Conservation (phyloP, 2,113 vertebrate species). For the Dolichotis patagonum region DNA sequence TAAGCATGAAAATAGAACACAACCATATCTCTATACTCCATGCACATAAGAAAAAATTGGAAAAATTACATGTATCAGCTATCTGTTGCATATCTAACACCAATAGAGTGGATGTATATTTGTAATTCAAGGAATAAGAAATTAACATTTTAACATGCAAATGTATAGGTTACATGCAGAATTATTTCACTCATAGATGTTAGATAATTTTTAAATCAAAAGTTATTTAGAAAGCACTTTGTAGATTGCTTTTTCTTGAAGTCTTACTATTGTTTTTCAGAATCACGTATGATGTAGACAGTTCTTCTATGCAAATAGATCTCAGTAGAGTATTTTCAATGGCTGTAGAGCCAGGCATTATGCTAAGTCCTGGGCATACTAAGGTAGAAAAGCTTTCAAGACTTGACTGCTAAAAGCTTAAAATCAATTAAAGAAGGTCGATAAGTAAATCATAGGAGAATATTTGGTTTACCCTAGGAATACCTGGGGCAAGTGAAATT, state of each 20-base stretch:
- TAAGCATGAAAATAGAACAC: slow-evolving; percentile 13
- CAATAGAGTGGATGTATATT: neutral
- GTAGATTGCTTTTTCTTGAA: neutral
- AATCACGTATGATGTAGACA: neutral
- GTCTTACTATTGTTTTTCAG: neutral
- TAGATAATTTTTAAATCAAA: slow-evolving; percentile 36
- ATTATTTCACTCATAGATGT: neutral
- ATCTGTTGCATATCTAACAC: too few species aligned
- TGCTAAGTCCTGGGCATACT: neutral
- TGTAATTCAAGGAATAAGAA: neutral
- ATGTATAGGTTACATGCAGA: neutral
- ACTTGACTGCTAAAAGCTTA: neutral
- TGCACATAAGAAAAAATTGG: neutral
- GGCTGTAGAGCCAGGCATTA: neutral
- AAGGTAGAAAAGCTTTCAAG: neutral
- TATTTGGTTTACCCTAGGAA: slow-evolving; percentile 37
- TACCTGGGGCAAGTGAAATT: neutral
- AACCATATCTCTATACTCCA: neutral
- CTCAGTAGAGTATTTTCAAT: neutral
- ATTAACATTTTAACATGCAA: neutral
- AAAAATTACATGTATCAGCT: neutral
- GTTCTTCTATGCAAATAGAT: neutral
- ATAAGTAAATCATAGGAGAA: neutral
- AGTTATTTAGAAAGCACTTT: neutral
- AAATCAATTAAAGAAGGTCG: neutral